Base-by-base conservation (phyloP, 2,888 invertebrate genomes). In the Pheosia tremula region DNA sequence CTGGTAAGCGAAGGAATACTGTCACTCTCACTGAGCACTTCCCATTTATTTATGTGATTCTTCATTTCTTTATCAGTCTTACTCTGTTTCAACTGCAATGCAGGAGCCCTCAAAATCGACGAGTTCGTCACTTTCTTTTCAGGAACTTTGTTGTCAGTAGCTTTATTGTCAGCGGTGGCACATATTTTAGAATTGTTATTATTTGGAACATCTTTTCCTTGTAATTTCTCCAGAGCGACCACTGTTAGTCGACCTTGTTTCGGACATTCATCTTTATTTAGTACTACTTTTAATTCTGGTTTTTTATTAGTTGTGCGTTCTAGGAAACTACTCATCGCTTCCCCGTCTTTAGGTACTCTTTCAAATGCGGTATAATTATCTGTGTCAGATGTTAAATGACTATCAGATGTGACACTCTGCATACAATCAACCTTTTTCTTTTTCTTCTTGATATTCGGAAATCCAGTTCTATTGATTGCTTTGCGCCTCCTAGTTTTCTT, bases 381-480 rank as follows among this genome's bases (percentile, higher is more conserved):
- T 47, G 91, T 91, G 69, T 92, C 90, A 5, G 91, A 91, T 36
- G 89, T 90, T 52, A 88, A 76, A 64, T 90, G 86, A 72, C 83
- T 87, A 53, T 91, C 92, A 5, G 90, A 90, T 45, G 81, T 75
- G 55, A 80, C 64, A 60, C 81, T 84, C 73, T 79, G 76, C 66
- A 71, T 77, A 56, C 66, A 80, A 66, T 91, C 92, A 58, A 88
- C 70, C 78, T 96, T 97, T 83, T 97, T 96, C 83, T 97, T 98
- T 88, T 97, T 98, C 82, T 95, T 96, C 79, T 97, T 97, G 13
- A 97, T 92, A 37, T 96, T 97, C 0, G 98, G 98, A 84, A 98
- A 98, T 4, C 98, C 98, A 24, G 98, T 98, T 74, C 97, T 94
- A 82, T 98, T 98, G 53, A 97, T 96, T 36, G 97, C 96, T 83